phyloP scores from a whole-genome alignment of 1,140 invertebrate species.

The Pinna nobilis region DNA sequence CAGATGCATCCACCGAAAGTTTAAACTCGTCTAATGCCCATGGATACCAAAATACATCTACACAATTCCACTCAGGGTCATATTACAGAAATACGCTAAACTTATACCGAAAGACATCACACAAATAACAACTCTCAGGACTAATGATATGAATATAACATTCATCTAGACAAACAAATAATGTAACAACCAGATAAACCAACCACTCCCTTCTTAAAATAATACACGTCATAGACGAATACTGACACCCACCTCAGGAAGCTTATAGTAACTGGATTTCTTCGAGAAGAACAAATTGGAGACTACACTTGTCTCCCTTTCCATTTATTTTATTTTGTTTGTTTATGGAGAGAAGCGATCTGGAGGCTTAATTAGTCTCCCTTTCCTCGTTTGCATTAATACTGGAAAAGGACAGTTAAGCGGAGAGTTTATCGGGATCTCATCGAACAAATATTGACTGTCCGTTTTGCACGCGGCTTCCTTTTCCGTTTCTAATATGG shows the following conservation, averaged over 20 bases:
- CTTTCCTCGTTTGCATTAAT: not conserved
- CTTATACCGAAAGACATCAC: not conserved
- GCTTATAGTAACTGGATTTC: too few species aligned
- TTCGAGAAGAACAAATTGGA: too few species aligned
- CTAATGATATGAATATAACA: constrained; percentile 2
- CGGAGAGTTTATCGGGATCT: not conserved
- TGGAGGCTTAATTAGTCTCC: not conserved
- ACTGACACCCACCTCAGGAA: too few species aligned
- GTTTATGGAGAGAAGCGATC: not conserved
- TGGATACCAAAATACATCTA: not conserved
- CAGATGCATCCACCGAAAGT: not conserved
- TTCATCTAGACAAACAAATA: too few species aligned
- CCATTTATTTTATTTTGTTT: too few species aligned
- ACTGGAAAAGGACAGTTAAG: not conserved
- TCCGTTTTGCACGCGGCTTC: not conserved
- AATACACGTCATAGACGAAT: too few species aligned
- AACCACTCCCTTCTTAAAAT: not conserved
- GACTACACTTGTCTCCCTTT: too few species aligned
- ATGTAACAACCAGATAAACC: not conserved
- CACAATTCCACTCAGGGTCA: not conserved
- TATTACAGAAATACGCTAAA: not conserved
- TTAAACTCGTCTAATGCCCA: not conserved
- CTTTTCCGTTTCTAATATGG: not conserved
- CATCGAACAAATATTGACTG: not conserved
- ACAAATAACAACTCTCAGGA: too few species aligned